Percentiles rank a stretch among this genome's conserved stretches.
These are phyloP conservation scores for Zonitis immaculata DNA, from an alignment of 2,888 invertebrate genomes.

Conservation along the genomic window DNA sequence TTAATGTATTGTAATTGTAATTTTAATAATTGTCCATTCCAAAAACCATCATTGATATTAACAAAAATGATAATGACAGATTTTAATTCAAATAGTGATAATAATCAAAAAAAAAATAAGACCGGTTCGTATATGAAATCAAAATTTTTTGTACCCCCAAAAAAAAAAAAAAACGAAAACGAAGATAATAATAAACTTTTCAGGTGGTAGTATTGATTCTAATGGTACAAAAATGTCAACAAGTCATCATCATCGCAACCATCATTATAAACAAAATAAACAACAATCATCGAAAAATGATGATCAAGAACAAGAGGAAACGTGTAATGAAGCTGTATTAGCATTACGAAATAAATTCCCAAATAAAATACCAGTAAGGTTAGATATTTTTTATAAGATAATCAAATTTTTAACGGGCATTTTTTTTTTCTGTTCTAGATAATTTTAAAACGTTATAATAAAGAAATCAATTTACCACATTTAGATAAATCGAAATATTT, in stretches of 20 bases:
- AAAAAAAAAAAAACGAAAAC: too few species aligned
- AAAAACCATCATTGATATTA: too few species aligned
- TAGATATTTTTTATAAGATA: too few species aligned
- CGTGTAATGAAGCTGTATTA: slow-evolving; percentile 70
- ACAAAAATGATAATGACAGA: slow-evolving; percentile 32
- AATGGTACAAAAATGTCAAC: slow-evolving; percentile 1
- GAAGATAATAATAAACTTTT: slow-evolving; percentile 7
- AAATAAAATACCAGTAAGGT: slow-evolving; percentile 74
- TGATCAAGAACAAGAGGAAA: slow-evolving; percentile 47
- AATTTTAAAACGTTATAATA: slow-evolving; percentile 76
- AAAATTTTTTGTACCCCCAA: too few species aligned
- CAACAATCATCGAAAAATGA: too few species aligned
- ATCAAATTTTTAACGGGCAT: too few species aligned
- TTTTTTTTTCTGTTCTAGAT: slow-evolving; percentile 63
- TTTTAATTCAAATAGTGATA: slow-evolving; percentile 35
- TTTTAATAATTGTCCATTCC: too few species aligned
- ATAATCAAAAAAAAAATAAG: not conserved
- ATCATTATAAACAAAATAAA: too few species aligned
- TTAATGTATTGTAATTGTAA: too few species aligned
- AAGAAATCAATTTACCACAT: slow-evolving; percentile 70
- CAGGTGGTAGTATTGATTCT: not conserved
- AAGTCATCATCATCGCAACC: not conserved
- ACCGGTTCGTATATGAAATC: too few species aligned
- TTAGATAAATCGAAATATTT: slow-evolving; percentile 83
- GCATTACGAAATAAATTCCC: slow-evolving; percentile 75